phyloP scores from a whole-genome alignment of 2,113 vertebrate species.

The Psittacula cyanocephala region DNA sequence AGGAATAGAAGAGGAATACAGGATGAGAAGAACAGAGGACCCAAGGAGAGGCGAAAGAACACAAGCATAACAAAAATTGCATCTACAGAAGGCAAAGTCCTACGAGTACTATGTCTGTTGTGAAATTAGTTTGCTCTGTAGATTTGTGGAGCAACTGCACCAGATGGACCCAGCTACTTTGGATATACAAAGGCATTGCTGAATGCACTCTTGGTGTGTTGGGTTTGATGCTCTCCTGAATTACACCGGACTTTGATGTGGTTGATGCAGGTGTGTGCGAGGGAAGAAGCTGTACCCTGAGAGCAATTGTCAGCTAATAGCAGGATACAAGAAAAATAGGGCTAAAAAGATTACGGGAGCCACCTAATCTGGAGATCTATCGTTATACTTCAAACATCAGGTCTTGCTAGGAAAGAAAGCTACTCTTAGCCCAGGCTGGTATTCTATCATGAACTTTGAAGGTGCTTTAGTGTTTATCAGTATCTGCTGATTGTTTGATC shows the following conservation, averaged over 20 bases:
- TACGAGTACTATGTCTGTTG: not conserved
- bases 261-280: not conserved
- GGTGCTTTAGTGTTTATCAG: constrained; percentile 17
- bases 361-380: not conserved
- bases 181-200: not conserved
- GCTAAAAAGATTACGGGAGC: not conserved
- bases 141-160: not conserved
- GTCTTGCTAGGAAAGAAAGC: not conserved
- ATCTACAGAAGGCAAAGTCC: not conserved
- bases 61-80: not conserved
- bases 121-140: not conserved
- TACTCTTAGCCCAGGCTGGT: not conserved
- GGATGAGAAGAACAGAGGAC: not conserved
- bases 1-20: not conserved
- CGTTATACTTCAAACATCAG: constrained; percentile 5
- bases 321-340: not conserved
- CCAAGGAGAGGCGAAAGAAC: not conserved
- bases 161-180: not conserved
- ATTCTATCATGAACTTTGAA: constrained; percentile 19
- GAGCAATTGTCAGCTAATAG: constrained; percentile 6
- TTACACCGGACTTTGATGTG: constrained; percentile 2
- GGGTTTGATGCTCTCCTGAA: not conserved
- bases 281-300: not conserved
- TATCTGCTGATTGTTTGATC: constrained; percentile 50
- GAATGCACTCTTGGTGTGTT: not conserved